Base-by-base conservation (phyloP, 2,888 invertebrate species). In the Phyllotreta cruciferae region DNA sequence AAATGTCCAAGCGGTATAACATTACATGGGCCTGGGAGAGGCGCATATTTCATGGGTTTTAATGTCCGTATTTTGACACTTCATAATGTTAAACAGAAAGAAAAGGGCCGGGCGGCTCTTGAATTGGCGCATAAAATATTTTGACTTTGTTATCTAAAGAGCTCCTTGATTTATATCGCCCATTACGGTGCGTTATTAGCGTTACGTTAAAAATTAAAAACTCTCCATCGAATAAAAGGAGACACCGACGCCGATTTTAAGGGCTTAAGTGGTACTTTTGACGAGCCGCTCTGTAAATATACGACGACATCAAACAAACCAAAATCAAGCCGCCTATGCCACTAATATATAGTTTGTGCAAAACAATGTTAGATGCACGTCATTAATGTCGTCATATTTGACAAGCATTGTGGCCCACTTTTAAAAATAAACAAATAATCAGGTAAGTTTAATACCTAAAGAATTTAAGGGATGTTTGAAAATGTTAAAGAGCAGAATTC, bases 61-160 rank as follows among this genome's bases (percentile, higher is more conserved):
- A 61, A 66, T 62, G 57, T 24, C 67, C 52, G 36, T 72, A 67
- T 72, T 72, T 70, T 72, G 72, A 72, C 72, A 72, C 67, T 58
- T 54, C 60, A 60, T 70, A 68, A 70, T 69, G 71, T 67, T 66
- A 66, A 72, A 72, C 71, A 72, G 68, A 68, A 66, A 66, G 24
- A 24, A 68, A 66, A 67, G 69, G 71, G 72, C 63, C 60, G 53
- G 62, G 49, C 49, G 11, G 53, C 50, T 47, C 61, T 24, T 49
- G 57, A 66, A 66, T 62, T 62, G 64, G 60, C 64, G 56, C 62
- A 67, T 64, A 62, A 66, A 67, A 67, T 67, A 67, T 67, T 67
- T 67, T 67, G 67, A 67, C 66, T 64, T 42, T 52, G 47, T 63
- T 66, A 66, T 66, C 64, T 64, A 53, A 55, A 64, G 62, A 62